Evolutionary conservation across 2,888 invertebrate genomes (phyloP), one percentile per base, ranked within the genome.

Genomic region (Drosophila neonasuta): DNA sequence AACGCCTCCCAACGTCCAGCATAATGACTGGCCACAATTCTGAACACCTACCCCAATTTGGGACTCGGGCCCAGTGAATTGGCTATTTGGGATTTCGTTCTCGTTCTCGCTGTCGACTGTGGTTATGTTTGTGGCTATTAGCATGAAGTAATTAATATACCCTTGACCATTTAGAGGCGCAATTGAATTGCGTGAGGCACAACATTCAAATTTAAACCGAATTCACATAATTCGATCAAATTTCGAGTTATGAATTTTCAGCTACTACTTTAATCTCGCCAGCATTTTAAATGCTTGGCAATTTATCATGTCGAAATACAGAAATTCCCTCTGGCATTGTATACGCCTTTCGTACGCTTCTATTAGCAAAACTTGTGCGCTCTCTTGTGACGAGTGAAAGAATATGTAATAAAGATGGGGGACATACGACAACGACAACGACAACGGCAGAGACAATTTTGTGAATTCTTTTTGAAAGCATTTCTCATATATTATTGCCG

Each of bases 111-210:
- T 29, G 41, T 42, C 52, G 17, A 56, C 58, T 73, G 70, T 51
- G 74, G 74, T 63, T 74, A 64, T 70, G 66, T 69, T 76, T 74
- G 77, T 51, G 77, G 76, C 69, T 68, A 63, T 77, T 71, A 63
- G 63, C 49, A 65, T 74, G 68, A 56, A 77, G 77, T 68, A 74
- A 77, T 77, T 77, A 77, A 77, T 68, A 71, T 34, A 56, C 68
- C 24, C 48, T 50, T 36, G 58, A 50, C 55, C 55, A 58, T 36
- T 44, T 41, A 13, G 41, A n/a, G 46, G 45, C 41, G 5, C 52
- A 68, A 68, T 69, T 69, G 42, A 69, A 69, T 69, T 68, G 55
- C 50, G 48, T 66, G 68, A 34, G 56, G 49, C 10, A 57, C 67
- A 46, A 48, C 41, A 51, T 63, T 68, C 32, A 54, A 59, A 63